Conservation (phyloP, 2,888 invertebrate species). For the Cenopis cana region DNA sequence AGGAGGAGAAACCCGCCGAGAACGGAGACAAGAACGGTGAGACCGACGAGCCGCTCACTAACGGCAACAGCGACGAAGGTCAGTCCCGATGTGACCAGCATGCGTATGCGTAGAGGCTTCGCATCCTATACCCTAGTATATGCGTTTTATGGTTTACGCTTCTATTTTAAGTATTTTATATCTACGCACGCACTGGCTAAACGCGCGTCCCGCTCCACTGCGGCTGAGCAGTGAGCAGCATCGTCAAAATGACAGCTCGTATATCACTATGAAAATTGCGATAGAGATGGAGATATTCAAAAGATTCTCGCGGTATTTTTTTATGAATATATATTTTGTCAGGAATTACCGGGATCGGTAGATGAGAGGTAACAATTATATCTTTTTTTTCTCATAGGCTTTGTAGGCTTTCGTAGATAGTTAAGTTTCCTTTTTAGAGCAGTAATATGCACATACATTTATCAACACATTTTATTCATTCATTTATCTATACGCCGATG, state of each 20-base stretch:
- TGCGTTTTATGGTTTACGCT: constrained; percentile 43
- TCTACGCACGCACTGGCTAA: constrained; percentile 76
- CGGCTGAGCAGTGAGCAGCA: background rate
- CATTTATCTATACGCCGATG: background rate
- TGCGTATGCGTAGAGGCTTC: constrained; percentile 73
- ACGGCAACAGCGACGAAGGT: constrained; percentile 85
- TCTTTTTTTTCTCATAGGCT: background rate
- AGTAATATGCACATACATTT: background rate
- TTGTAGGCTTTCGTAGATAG: background rate
- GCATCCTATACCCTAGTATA: constrained; percentile 49
- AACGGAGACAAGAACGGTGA: constrained; percentile 80
- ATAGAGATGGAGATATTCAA: no score
- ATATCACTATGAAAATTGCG: no score
- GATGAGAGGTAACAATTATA: background rate
- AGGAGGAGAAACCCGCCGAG: constrained; percentile 67
- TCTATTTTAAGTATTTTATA: constrained; percentile 47
- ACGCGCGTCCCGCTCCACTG: constrained; percentile 59
- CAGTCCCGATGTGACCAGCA: constrained; percentile 76
- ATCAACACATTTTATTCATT: background rate
- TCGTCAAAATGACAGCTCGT: no score
- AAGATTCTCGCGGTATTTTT: no score
- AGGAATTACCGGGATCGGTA: background rate
- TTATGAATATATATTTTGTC: no score
- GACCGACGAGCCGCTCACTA: constrained; percentile 81
- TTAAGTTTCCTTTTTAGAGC: background rate